phyloP scores from a whole-genome alignment of 1,140 invertebrate genomes.

The Philaenus spumarius region DNA sequence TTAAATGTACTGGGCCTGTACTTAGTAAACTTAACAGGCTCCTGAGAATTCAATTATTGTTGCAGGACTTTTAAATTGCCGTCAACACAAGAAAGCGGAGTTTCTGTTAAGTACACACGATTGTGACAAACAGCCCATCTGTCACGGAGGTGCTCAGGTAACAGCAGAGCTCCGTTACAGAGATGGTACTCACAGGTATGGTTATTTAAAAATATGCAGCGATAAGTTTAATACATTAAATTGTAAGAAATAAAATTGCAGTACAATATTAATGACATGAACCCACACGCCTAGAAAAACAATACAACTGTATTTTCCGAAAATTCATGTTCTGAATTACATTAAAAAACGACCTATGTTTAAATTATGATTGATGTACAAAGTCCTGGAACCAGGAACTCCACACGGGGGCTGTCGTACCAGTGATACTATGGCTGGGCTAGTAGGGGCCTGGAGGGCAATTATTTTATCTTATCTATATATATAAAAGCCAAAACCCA shows the following conservation, averaged over 20 bases:
- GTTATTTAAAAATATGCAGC: neutral
- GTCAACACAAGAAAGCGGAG: conserved; percentile 44
- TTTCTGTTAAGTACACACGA: conserved; percentile 45
- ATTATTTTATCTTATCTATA: no score
- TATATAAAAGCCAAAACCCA: no score
- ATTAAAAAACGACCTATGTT: no score
- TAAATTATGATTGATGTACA: no score
- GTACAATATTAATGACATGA: neutral
- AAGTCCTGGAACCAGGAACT: no score
- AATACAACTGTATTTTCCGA: neutral
- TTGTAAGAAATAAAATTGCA: neutral
- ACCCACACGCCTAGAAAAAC: neutral
- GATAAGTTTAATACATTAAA: neutral
- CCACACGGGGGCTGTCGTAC: no score
- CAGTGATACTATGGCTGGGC: no score
- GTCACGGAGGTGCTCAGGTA: conserved; percentile 45
- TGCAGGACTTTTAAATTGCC: conserved; percentile 37
- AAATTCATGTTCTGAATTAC: neutral
- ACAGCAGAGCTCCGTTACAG: conserved; percentile 41
- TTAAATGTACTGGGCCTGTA: no score
- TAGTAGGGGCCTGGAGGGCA: no score
- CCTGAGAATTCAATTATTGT: no score
- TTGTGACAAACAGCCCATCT: conserved; percentile 44
- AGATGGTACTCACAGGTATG: conserved; percentile 35
- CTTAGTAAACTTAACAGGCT: no score